phyloP scores from a whole-genome alignment of 2,797 vertebrate species.

The Arnoldichthys spilopterus region DNA sequence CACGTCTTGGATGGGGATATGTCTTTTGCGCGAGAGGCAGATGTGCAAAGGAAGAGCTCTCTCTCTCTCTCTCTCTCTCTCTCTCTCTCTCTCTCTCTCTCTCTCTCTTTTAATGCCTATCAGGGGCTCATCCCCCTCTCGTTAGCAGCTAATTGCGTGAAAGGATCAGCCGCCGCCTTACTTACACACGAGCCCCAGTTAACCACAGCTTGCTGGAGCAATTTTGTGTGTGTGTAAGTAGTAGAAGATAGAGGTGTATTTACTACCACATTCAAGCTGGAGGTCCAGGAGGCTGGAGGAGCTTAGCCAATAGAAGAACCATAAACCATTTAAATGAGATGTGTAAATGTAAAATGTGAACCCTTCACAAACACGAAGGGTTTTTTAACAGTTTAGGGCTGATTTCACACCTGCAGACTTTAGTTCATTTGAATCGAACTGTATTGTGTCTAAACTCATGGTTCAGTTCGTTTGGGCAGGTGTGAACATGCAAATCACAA shows the following conservation, averaged over 20 bases:
- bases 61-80: constrained; percentile 2
- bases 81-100: neutral
- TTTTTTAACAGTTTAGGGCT: no score
- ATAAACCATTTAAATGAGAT: no score
- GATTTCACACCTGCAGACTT: no score
- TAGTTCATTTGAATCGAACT: no score
- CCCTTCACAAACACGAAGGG: no score
- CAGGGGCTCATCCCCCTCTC: constrained; percentile 13
- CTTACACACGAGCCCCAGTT: constrained; percentile 48
- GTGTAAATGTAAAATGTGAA: no score
- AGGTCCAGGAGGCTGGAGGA: no score
- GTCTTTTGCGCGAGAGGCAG: neutral
- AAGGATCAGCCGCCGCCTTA: constrained; percentile 43
- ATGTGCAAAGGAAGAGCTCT: neutral
- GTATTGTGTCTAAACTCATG: no score
- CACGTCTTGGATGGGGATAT: neutral
- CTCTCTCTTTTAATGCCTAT: constrained; percentile 1
- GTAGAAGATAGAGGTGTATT: neutral
- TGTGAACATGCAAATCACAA: no score
- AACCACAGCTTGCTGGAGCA: constrained; percentile 48
- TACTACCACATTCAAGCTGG: neutral
- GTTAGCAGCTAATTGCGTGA: constrained; percentile 40
- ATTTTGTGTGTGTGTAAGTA: constrained; percentile 27
- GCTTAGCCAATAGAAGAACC: no score
- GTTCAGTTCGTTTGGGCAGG: no score